Conservation (phyloP, 2,113 vertebrate species). For the Sebastes schlegelii region DNA sequence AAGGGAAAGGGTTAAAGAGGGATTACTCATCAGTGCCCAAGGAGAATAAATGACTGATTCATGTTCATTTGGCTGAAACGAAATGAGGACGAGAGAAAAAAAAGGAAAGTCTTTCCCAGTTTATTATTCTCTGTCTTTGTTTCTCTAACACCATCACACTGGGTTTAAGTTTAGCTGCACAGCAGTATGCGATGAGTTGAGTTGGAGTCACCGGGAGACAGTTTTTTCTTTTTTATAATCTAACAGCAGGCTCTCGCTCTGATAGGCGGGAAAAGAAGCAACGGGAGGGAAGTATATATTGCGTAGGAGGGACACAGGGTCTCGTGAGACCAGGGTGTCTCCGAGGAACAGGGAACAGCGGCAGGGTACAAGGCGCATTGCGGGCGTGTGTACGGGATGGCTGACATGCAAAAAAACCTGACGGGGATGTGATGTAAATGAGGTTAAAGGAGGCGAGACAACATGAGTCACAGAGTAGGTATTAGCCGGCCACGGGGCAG, state of each 20-base stretch:
- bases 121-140: slow-evolving; percentile 16
- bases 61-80: not conserved
- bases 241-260: slow-evolving; percentile 47
- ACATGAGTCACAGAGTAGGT: slow-evolving; percentile 32
- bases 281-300: slow-evolving; percentile 32
- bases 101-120: not conserved
- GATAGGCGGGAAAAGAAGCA: slow-evolving; percentile 25
- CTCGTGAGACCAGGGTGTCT: slow-evolving; percentile 35
- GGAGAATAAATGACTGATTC: slow-evolving; percentile 25
- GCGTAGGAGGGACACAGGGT: slow-evolving; percentile 12
- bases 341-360: slow-evolving; percentile 11
- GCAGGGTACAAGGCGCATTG: not conserved
- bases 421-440: not conserved
- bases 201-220: slow-evolving; percentile 37
- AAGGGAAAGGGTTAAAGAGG: slow-evolving; percentile 4
- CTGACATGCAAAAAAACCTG: slow-evolving; percentile 11
- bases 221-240: slow-evolving; percentile 29
- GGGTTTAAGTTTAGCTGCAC: slow-evolving; percentile 16
- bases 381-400: not conserved
- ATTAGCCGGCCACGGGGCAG: not conserved
- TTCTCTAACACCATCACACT: slow-evolving; percentile 4
- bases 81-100: slow-evolving; percentile 26
- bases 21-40: slow-evolving; percentile 1
- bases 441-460: slow-evolving; percentile 21
- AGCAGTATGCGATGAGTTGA: slow-evolving; percentile 33